Evolutionary conservation across 2,797 vertebrate genomes (phyloP).

Genomic region (Periparus ater): DNA sequence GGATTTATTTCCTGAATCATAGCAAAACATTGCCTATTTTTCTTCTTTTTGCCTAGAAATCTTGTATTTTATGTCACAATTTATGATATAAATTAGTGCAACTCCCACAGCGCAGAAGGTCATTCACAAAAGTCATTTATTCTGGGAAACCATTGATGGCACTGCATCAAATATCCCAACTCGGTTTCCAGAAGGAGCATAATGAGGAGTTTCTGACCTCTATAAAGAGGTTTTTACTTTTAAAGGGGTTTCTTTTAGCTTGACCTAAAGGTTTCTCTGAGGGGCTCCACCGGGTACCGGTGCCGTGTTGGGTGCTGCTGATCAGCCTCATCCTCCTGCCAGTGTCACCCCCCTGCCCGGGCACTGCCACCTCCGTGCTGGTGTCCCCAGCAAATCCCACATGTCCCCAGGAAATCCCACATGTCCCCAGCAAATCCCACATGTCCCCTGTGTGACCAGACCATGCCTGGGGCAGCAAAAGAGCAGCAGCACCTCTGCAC

Average conservation of each 20-base stretch:
- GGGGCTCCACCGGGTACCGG: rapidly evolving
- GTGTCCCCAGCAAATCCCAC: background rate
- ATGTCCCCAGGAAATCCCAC: no score
- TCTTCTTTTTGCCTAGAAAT: background rate
- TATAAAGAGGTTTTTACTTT: background rate
- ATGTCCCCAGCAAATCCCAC: background rate
- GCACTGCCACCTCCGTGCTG: background rate
- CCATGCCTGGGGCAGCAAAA: rapidly evolving
- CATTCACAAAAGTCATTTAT: slow-evolving; percentile 39
- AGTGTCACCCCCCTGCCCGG: background rate
- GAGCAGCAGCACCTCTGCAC: background rate
- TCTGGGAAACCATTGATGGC: background rate
- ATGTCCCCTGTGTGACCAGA: rapidly evolving
- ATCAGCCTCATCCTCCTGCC: background rate
- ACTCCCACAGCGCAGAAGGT: slow-evolving; percentile 32
- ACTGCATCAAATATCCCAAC: background rate
- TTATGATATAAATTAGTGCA: slow-evolving; percentile 16
- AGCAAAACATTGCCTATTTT: background rate
- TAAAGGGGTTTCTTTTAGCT: background rate
- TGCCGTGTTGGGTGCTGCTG: background rate
- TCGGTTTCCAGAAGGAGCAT: background rate
- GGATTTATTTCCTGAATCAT: background rate
- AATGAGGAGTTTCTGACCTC: background rate
- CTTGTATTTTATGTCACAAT: background rate
- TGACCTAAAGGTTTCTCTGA: background rate